phyloP scores from a whole-genome alignment of 2,888 invertebrate genomes.

The Cotesia congregata region DNA sequence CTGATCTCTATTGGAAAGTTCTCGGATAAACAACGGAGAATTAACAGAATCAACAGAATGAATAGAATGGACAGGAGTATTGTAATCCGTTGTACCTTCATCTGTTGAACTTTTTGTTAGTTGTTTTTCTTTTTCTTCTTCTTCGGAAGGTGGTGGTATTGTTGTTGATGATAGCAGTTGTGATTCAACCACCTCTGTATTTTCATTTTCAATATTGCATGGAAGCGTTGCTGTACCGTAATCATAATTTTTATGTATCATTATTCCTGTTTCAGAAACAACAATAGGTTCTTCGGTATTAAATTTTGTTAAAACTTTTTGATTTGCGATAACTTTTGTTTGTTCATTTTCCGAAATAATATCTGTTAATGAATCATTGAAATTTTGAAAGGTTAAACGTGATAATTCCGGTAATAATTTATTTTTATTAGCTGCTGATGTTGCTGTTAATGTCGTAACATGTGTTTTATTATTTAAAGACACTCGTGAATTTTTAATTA shows the following conservation, averaged over 20 bases:
- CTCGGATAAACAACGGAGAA: slow-evolving; percentile 4
- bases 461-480: not conserved
- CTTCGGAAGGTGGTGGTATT: not conserved
- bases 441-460: too few species aligned
- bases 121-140: slow-evolving; percentile 38
- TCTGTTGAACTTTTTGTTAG: slow-evolving; percentile 18
- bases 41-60: not conserved
- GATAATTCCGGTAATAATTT: slow-evolving; percentile 4
- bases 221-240: slow-evolving; percentile 52
- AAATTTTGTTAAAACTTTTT: slow-evolving; percentile 15
- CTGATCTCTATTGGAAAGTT: slow-evolving; percentile 14
- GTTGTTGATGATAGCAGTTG: slow-evolving; percentile 42
- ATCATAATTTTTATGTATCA: slow-evolving; percentile 31
- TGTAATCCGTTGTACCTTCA: slow-evolving; percentile 13
- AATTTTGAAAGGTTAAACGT: not conserved
- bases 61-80: too few species aligned
- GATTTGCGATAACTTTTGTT: not conserved
- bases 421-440: not conserved
- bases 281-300: slow-evolving; percentile 59
- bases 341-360: not conserved
- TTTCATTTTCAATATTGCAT: slow-evolving; percentile 56
- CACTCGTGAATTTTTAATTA: not conserved
- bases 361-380: not conserved
- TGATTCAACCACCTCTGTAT: slow-evolving; percentile 35
- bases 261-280: slow-evolving; percentile 57